Evolutionary conservation across 2,113 vertebrate genomes (phyloP), one percentile per base, ranked within the genome.

Genomic region (Peromyscus polionotus): DNA sequence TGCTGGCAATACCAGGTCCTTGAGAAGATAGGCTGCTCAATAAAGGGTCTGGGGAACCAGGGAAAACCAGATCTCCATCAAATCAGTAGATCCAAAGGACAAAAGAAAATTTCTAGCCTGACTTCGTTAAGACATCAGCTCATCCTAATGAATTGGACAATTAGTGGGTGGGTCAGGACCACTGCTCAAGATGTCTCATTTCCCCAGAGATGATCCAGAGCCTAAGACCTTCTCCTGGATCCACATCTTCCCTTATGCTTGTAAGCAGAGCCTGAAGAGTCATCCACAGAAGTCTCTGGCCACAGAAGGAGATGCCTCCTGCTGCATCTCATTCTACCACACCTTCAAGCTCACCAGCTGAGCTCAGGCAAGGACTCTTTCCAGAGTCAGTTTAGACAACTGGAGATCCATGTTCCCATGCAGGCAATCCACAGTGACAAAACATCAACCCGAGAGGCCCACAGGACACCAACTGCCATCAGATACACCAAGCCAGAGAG

Each of bases 261-360:
- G 19, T 11, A 73, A 59, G 20, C 31, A n/a, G 36, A 17, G 39
- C 20, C 24, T 80, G 14, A 48, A 6, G 8, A 65, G 14, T 16
- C 13, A 39, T 2, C 0, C 12, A 33, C 0, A 33, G 42, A 31
- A 24, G 13, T 4, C 4, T 68, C 20, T n/a, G 42, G 6, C 13
- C 45, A 45, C 16, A 68, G 51, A 57, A 70, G 36, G 26, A 68
- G 13, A 24, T 76, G 54, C n/a, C 14, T 67, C 0, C 13, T 13
- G 1, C 57, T 22, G 24, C 7, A 7, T 26, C 19, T 59, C 72
- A 45, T n/a, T 20, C 28, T 63, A 42, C 11, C 22, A 3, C 4
- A 33, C 39, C 57, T 85, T n/a, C 36, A 5, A 51, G 65, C 10
- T 73, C 12, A 13, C 48, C 59, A 68, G 20, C 39, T 42, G n/a